Evolutionary conservation across 2,888 invertebrate species (phyloP), one percentile per base, ranked within the genome.

Genomic region (Rhaphigaster nebulosa): DNA sequence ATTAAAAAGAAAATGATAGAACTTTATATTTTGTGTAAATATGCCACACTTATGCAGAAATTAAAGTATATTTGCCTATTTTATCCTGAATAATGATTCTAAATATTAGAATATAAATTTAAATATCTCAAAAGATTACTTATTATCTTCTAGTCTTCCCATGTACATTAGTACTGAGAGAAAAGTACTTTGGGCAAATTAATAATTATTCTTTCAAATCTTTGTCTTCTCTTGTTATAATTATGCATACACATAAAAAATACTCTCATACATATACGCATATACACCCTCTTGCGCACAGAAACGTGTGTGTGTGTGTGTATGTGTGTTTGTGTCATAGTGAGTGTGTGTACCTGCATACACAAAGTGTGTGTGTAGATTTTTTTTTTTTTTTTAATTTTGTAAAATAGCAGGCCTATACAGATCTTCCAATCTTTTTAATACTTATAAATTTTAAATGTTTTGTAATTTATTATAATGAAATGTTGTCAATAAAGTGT

Each of bases 141-240:
- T 91, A 91, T 91, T 70, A 91, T 91, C 91, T 91, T 92, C 92
- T 92, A 92, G 92, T 92, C 92, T 92, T 92, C 92, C 92, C 90
- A 50, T 50, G 29, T 88, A 90, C 50, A 84, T 87, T 88, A 65
- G 60, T 76, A 65, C 87, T 60, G 38, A 87, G 76, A 89, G 34
- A 88, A 88, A 60, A 65, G 88, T 88, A 80, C 89, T 89, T 80
- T 89, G 89, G 89, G 89, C 89, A 91, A 45, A 89, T 90, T 88
- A 41, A 80, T 91, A 88, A 90, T 70, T 91, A 90, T 91, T 90
- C 87, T 88, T 88, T 88, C 54, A 88, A 88, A 88, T 88, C 60
- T 88, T 87, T 88, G 88, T 88, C 88, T 88, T 88, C 88, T 88
- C 88, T 88, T 88, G 88, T 88, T 88, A 88, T 88, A 80, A 38